Base-by-base conservation (phyloP, 1,140 invertebrate species). In the Mycetomoellerius zeteki region DNA sequence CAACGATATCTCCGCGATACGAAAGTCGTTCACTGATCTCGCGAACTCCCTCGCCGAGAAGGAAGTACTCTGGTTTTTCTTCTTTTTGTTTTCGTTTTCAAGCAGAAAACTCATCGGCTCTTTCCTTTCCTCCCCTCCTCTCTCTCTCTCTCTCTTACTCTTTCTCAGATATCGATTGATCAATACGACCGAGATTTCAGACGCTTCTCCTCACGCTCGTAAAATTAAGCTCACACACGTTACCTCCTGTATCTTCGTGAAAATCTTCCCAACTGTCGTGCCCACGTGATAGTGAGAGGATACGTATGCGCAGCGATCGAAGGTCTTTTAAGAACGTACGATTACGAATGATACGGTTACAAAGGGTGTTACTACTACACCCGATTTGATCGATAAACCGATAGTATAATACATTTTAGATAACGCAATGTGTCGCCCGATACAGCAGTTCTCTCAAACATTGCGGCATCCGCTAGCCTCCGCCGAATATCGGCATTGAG, bases 361-460 rank as follows among this genome's bases (percentile, higher is more conserved):
- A 4, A 73, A 82, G 80, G 54, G 24, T 30, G 54, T 16, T 12
- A 43, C 27, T 52, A 6, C 69, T 47, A 43, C n/a, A 21, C 43
- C 54, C 24, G 54, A 47, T 84, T 84, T 84, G 69, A 84, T 84
- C 69, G 80, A 84, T 84, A 84, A 84, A 84, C 80, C 80, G 80
- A 84, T 84, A 60, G 69, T 75, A 75, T 75, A 84, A 84, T 84
- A 84, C 69, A 84, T 84, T 84, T 84, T 84, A 84, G 80, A 84
- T 75, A 84, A 84, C 80, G 80, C 69, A 73, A 73, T 50, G 80
- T 84, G 80, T 84, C 80, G 80, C 69, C 69, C 80, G 69, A 73
- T 84, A 84, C 80, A 84, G 54, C 80, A 73, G 69, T 84, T 84
- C 80, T 84, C 80, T 84, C 80, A 84, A 84, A 84, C 80, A 84